phyloP scores from a whole-genome alignment of 2,113 vertebrate genomes.

The Dolichallabes microphthalmus region DNA sequence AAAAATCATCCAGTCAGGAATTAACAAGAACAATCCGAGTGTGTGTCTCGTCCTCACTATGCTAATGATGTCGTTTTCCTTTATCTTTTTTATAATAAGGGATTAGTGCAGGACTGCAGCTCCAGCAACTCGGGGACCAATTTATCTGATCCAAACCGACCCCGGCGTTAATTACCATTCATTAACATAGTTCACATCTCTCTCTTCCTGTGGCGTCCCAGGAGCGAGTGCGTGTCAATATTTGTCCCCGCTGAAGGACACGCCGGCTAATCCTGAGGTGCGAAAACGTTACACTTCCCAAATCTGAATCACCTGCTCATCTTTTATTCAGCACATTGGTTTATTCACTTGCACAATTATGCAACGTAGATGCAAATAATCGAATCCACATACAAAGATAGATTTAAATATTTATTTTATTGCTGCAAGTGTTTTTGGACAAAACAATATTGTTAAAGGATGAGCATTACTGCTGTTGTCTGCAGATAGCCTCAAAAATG shows the following conservation, averaged over 20 bases:
- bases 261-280: background rate
- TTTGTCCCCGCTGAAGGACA: constrained; percentile 67
- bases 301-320: constrained; percentile 16
- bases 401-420: background rate
- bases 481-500: background rate
- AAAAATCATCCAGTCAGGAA: constrained; percentile 69
- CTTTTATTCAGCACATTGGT: constrained; percentile 12
- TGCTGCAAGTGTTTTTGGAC: background rate
- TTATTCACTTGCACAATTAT: background rate
- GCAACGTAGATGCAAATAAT: background rate
- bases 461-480: background rate
- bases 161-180: constrained; percentile 83
- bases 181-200: constrained; percentile 83
- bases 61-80: constrained; percentile 80
- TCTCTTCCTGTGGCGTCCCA: constrained; percentile 69
- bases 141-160: constrained; percentile 75
- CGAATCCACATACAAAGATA: background rate
- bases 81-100: constrained; percentile 83
- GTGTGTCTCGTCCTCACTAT: constrained; percentile 76
- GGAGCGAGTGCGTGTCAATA: constrained; percentile 77
- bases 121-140: constrained; percentile 80
- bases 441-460: background rate
- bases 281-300: background rate
- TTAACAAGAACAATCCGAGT: constrained; percentile 75
- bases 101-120: constrained; percentile 80